Percentiles rank a stretch among this genome's conserved stretches.
Conservation (phyloP, 2,888 invertebrate species). For the Gryllus longicercus region DNA sequence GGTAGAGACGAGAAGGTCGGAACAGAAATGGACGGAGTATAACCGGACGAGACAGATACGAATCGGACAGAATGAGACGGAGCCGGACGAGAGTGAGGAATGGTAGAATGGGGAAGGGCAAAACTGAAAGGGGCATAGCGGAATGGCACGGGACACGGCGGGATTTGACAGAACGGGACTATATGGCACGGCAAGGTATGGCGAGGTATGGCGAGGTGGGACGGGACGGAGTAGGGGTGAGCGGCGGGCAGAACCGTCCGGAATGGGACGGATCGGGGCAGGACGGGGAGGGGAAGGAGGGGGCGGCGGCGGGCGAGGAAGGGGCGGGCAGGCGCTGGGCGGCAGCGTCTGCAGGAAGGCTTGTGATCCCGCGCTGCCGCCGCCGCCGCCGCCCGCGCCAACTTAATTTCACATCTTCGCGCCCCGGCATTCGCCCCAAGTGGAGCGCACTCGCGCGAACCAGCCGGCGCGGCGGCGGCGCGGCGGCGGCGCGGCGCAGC, state of each 20-base stretch:
- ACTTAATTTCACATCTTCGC: constrained; percentile 8
- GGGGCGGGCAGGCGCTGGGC: not conserved
- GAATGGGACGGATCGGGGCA: not conserved
- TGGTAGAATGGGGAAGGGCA: no score
- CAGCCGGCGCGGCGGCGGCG: not conserved
- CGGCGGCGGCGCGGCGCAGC: not conserved
- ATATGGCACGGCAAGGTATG: no score
- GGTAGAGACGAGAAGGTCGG: no score
- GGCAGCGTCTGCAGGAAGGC: not conserved
- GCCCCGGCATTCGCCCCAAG: not conserved
- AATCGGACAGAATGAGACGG: no score
- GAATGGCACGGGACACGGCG: no score
- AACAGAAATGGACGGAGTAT: no score
- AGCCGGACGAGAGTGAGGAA: no score
- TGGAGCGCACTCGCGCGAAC: not conserved
- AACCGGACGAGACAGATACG: no score
- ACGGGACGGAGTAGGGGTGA: not conserved
- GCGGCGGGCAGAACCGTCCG: not conserved
- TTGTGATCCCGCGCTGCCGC: not conserved
- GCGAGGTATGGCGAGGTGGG: no score
- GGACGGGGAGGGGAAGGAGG: not conserved
- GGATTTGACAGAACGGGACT: no score
- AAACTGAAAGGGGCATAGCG: no score
- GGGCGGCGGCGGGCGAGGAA: not conserved
- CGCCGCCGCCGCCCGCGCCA: not conserved